Evolutionary conservation across 2,797 vertebrate genomes (phyloP), one percentile per base, ranked within the genome.

Genomic region (Orientallactaga sibirica): DNA sequence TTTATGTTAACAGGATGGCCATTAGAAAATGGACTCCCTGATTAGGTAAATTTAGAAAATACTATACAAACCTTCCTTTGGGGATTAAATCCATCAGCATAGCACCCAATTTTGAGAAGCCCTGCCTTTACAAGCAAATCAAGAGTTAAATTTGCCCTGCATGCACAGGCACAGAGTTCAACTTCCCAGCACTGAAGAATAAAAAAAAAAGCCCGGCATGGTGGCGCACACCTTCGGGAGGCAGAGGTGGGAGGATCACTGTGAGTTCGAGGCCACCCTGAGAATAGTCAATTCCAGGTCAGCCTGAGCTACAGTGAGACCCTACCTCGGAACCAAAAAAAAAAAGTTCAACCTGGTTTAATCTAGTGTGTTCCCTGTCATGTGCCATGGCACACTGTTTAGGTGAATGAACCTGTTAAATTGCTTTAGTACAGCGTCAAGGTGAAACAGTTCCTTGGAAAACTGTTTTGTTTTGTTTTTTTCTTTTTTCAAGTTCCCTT

Each of bases 401-500:
- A 7, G 16, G n/a, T 37, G 7, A 58, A 81, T 82, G 64, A 70
- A 22, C 25, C 77, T n/a, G 79, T 41, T 61, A 74, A 61, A 55
- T 9, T 58, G 29, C 24, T 94, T 87, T 67, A 94, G 62, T 82
- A 85, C 3, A 43, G 0, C 18, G 68, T 76, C 83, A 29, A 55
- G 12, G 12, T 15, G 61, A 88, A 94, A 81, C 33, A 58, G 14
- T 25, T 12, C 7, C 48, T 78, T 93, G 84, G 37, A 74, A 88
- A 94, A 73, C 3, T 68, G 22, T 58, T 58, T 58, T 58, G 33
- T 79, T 11, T 82, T 37, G 33, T 37, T 37, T 37, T 37, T 37
- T 37, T 37, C 2, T 48, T 48, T 48, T 90, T 84, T 52, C 74
- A 96, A 87, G 87, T 74, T 88, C 14, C 70, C 61, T 82, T 86